Base-by-base conservation (phyloP, 2,797 vertebrate genomes). In the Petrocephalus schoutedeni region DNA sequence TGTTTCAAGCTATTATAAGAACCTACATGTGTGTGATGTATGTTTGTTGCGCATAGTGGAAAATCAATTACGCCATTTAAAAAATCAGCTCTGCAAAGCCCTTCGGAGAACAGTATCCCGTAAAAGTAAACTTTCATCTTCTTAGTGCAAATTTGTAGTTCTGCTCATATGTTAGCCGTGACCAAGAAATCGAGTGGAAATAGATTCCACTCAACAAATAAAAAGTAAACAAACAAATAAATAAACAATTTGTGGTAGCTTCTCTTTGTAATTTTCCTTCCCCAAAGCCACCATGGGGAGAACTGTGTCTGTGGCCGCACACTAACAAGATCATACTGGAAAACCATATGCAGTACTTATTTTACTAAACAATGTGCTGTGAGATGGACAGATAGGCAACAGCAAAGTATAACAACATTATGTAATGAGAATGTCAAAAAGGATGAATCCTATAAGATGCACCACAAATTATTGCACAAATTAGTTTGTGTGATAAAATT, bases 1-100 rank as follows among this genome's bases (percentile, higher is more conserved):
- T 96, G 96, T 97, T 95, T 95, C 90, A 91, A 92, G 94, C 89
- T 96, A 94, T 96, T 94, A 95, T 96, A 95, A 94, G 94, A 94
- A 93, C 92, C 91, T 80, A 49, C 41, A 45, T 80, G 74, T 80
- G 32, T 77, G 71, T n/a, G 71, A n/a, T 77, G 71, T 49, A 77
- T 77, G 21, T 84, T 56, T 53, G 51, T 56, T 23, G 21, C 21
- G 21, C 23, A 56, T 84, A 80, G 28, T 36, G 67, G 67, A 74
- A 74, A 74, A 74, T 74, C 67, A 74, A 71, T 74, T 74, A 74
- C 36, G 67, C 67, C 32, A 74, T 36, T 49, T 45, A 80, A 80
- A 77, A 77, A 36, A 80, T 80, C 74, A 8, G 36, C 71, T 49
- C 2, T 2, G 36, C 41, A 8, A 45, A 77, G 71, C 32, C 71